phyloP scores from a whole-genome alignment of 2,797 vertebrate genomes.

The Heteromormyrus szaboi region DNA sequence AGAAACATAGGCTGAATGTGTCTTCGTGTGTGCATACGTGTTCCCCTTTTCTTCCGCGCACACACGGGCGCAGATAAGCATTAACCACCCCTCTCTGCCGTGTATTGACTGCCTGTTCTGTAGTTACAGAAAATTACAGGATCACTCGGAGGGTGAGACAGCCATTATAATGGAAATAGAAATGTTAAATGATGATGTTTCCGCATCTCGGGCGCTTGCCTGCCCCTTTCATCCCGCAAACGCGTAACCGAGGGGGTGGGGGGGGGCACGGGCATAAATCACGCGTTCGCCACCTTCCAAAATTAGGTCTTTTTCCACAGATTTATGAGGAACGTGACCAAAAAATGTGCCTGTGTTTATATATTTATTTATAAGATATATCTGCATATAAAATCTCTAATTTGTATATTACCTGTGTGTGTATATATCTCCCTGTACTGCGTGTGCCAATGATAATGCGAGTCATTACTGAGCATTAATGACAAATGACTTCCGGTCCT shows the following conservation, averaged over 20 bases:
- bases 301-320: slow-evolving; percentile 9
- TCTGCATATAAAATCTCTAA: slow-evolving; percentile 23
- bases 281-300: neutral
- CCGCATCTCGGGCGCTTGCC: neutral
- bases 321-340: neutral
- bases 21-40: neutral
- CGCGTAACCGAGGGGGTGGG: neutral
- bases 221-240: slow-evolving; percentile 3
- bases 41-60: neutral
- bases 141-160: slow-evolving; percentile 15
- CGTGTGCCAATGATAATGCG: neutral
- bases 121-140: slow-evolving; percentile 20
- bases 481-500: neutral
- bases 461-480: neutral
- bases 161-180: slow-evolving; percentile 23
- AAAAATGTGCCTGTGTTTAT: neutral
- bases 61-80: neutral
- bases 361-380: neutral
- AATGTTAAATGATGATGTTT: slow-evolving; percentile 23
- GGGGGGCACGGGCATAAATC: neutral
- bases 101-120: neutral
- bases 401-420: slow-evolving; percentile 19
- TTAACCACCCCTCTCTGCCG: neutral
- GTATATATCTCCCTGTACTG: neutral
- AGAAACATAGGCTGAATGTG: neutral